Conservation (phyloP, 35 echinoderm and acorn worm genomes). For the Apostichopus parvimensis region DNA sequence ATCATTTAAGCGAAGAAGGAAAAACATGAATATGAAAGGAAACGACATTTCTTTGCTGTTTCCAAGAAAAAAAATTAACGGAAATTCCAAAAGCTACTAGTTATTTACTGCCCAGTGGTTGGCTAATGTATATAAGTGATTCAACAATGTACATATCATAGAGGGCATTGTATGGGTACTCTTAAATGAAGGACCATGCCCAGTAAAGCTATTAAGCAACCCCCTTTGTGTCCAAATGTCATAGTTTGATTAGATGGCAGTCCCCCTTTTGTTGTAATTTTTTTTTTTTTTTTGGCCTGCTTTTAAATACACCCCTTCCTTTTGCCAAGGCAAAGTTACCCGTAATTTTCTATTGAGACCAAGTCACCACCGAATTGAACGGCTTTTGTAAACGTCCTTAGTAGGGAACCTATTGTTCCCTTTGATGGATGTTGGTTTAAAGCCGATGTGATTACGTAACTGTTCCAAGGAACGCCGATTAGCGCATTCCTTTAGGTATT, state of each 20-base stretch:
- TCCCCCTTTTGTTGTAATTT: background rate
- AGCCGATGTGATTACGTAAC: constrained; percentile 15
- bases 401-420: background rate
- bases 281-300: no score
- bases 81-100: background rate
- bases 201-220: background rate
- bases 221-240: constrained; percentile 33
- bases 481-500: background rate
- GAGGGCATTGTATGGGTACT: background rate
- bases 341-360: background rate
- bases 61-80: background rate
- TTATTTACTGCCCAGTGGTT: background rate
- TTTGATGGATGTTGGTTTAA: constrained; percentile 25
- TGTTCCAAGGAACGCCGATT: background rate
- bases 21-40: no score
- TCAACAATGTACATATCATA: background rate
- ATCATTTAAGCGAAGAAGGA: no score
- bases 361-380: background rate
- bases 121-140: background rate
- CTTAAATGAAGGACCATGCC: background rate
- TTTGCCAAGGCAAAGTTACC: constrained; percentile 23
- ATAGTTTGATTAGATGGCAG: constrained; percentile 17
- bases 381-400: constrained; percentile 2
- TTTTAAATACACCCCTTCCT: no score
- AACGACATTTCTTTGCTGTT: no score